Conservation (phyloP, 2,888 invertebrate genomes). For the Celastrina argiolus region DNA sequence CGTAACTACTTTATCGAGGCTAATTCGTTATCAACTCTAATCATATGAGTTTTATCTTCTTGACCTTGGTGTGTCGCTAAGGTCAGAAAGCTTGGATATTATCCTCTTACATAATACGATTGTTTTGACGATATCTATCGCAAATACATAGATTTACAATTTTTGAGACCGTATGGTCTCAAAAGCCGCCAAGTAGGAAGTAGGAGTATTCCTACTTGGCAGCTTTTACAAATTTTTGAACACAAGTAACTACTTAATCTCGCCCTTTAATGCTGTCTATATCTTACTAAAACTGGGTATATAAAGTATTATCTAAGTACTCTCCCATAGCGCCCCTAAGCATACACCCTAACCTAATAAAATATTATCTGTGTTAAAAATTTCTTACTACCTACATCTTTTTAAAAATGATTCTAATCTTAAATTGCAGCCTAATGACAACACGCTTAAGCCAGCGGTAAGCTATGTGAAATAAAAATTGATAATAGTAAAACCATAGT, state of each 20-base stretch:
- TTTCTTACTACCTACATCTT: neutral
- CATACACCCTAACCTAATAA: no score
- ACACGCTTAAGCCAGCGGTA: slow-evolving; percentile 66
- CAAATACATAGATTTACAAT: neutral
- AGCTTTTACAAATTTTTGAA: neutral
- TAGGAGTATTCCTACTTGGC: neutral
- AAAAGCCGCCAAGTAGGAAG: no score
- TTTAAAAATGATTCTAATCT: slow-evolving; percentile 34
- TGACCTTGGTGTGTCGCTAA: slow-evolving; percentile 57
- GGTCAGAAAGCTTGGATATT: slow-evolving; percentile 45
- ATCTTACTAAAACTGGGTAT: neutral
- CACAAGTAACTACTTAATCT: neutral
- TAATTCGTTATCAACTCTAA: slow-evolving; percentile 37
- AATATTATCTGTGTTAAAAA: neutral
- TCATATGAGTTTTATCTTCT: slow-evolving; percentile 40
- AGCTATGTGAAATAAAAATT: slow-evolving; percentile 37
- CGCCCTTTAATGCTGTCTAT: neutral
- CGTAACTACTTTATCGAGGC: slow-evolving; percentile 35
- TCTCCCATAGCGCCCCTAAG: no score
- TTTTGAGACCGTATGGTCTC: neutral
- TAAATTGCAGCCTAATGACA: slow-evolving; percentile 62
- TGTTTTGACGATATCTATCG: slow-evolving; percentile 12
- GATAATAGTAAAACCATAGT: slow-evolving; percentile 27
- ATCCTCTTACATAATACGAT: slow-evolving; percentile 32
- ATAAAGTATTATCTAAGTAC: no score